Base-by-base conservation (phyloP, 1,140 invertebrate genomes). In the Drosophila tsacasi region DNA sequence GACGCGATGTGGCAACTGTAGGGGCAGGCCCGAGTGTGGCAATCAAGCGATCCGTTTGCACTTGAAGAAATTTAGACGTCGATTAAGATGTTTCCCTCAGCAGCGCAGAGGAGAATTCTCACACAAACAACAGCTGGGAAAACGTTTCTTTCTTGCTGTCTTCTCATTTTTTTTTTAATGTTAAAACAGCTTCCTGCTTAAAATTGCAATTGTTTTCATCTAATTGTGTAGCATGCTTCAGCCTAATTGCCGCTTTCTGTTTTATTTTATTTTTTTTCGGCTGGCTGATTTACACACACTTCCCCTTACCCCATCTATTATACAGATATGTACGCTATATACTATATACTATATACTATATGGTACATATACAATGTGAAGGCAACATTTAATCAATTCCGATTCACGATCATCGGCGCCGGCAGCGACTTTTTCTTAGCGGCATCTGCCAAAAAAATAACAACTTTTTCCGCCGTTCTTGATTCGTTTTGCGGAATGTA, bases 331-430 rank as follows among this genome's bases (percentile, higher is more conserved):
- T 42, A 35, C 37, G 32, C 8, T 39, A 57, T 10, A 19, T 44
- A 35, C 42, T 3, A 25, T 40, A 40, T 13, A 30, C 27, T 30
- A 30, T 30, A 30, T n/a, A n/a, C n/a, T 46, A 40, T 52, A 52
- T 60, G 21, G 15, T 74, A 54, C 23, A 63, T 75, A 54, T 73
- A 68, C 63, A 79, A 77, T 80, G 52, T 89, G 80, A 86, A 80
- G 84, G 81, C 67, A 87, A 89, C 80, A 64, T 89, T 83, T 87
- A 87, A 87, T 87, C 83, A 87, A 86, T 87, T 80, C 72, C 74
- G 74, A 69, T 78, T 77, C 71, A 61, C 68, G 68, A 74, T 69
- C 72, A 75, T 75, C 72, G 66, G 55, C 49, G 63, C 71, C 54
- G 77, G 54, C 85, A 35, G 60, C 42, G 84, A 86, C 75, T 86